A percentile compares a stretch with the other conserved stretches of the same genome.
Evolutionary conservation across 2,797 vertebrate genomes (phyloP).

Genomic region (Lophius americanus): DNA sequence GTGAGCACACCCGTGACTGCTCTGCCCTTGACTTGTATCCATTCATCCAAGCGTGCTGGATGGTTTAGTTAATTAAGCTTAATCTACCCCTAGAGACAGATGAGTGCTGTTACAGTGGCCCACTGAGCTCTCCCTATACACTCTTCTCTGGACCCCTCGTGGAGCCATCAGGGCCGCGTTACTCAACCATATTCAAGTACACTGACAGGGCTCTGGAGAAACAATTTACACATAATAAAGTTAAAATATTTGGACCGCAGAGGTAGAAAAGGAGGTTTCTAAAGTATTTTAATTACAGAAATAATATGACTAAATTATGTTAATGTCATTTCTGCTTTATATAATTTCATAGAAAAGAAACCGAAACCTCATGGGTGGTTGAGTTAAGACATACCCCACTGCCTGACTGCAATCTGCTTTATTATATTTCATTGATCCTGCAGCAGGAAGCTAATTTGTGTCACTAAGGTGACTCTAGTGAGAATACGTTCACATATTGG

Average conservation of each 20-base stretch:
- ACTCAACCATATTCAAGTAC: slow-evolving; percentile 56
- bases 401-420: slow-evolving; percentile 3
- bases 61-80: slow-evolving; percentile 84
- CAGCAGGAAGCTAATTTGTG: slow-evolving; percentile 22
- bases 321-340: not conserved
- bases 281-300: slow-evolving; percentile 16
- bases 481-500: not conserved
- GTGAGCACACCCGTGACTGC: slow-evolving; percentile 65
- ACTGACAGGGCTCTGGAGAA: slow-evolving; percentile 52
- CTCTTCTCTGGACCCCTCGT: slow-evolving; percentile 59
- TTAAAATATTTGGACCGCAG: slow-evolving; percentile 28
- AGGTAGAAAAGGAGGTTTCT: not conserved
- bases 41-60: slow-evolving; percentile 77
- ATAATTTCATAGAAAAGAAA: not conserved
- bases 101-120: slow-evolving; percentile 74
- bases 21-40: slow-evolving; percentile 81
- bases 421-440: slow-evolving; percentile 27
- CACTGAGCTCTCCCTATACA: slow-evolving; percentile 63
- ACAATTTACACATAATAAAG: slow-evolving; percentile 32
- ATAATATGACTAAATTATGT: slow-evolving; percentile 4
- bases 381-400: slow-evolving; percentile 5
- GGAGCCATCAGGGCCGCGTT: slow-evolving; percentile 53
- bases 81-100: slow-evolving; percentile 79
- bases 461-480: slow-evolving; percentile 23
- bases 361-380: not conserved